phyloP scores from a whole-genome alignment of 2,888 invertebrate species.

The Lissonota sp. region DNA sequence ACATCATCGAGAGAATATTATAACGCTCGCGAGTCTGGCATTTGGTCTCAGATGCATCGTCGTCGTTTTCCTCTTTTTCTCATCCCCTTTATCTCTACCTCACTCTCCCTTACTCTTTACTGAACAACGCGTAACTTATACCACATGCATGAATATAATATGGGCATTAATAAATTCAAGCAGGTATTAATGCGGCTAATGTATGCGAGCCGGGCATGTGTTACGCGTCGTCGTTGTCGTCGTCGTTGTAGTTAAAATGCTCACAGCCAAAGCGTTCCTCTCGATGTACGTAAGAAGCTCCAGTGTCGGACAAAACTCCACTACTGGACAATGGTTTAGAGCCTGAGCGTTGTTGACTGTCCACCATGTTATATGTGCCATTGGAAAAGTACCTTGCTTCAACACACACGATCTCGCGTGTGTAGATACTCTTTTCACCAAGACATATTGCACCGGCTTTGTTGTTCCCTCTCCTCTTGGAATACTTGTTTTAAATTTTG shows the following conservation, averaged over 20 bases:
- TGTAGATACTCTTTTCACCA: constrained; percentile 23
- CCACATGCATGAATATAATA: constrained; percentile 80
- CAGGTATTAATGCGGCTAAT: constrained; percentile 82
- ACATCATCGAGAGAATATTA: constrained; percentile 75
- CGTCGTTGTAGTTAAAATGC: constrained; percentile 66
- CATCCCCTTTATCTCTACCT: constrained; percentile 50
- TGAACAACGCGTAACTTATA: constrained; percentile 66
- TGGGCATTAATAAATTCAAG: constrained; percentile 82
- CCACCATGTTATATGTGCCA: constrained; percentile 44
- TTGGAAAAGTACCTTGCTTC: constrained; percentile 57
- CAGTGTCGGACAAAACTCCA: constrained; percentile 50
- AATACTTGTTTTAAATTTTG: constrained; percentile 8
- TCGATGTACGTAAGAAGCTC: constrained; percentile 47
- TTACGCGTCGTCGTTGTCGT: constrained; percentile 79
- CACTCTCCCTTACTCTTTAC: constrained; percentile 18
- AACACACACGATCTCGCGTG: constrained; percentile 15
- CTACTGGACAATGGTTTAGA: constrained; percentile 56
- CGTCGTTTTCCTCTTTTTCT: constrained; percentile 46
- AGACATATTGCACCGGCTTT: constrained; percentile 21
- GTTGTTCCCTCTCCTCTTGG: constrained; percentile 15
- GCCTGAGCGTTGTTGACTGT: constrained; percentile 57
- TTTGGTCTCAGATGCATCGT: constrained; percentile 60
- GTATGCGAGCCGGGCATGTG: constrained; percentile 80
- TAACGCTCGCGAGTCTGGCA: constrained; percentile 63
- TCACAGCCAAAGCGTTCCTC: constrained; percentile 45